phyloP scores from a whole-genome alignment of 2,888 invertebrate genomes.

The Eupithecia abbreviata region DNA sequence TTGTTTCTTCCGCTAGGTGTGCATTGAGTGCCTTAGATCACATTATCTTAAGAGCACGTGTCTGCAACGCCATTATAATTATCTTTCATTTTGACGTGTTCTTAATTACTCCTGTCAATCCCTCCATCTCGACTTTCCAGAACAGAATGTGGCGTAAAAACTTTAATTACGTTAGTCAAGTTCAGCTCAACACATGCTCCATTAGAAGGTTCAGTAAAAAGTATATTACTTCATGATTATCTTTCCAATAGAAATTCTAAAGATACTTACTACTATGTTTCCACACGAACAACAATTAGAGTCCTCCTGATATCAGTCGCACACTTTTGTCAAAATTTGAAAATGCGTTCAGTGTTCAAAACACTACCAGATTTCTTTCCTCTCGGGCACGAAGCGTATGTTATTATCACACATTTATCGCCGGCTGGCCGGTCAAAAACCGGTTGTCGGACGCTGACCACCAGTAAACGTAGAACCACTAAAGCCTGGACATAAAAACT shows the following conservation, averaged over 20 bases:
- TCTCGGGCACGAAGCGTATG: slow-evolving; percentile 53
- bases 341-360: slow-evolving; percentile 9
- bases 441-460: slow-evolving; percentile 69
- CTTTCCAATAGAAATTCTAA: slow-evolving; percentile 12
- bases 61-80: slow-evolving; percentile 34
- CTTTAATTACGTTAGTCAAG: slow-evolving; percentile 29
- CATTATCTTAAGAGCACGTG: slow-evolving; percentile 34
- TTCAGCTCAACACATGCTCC: slow-evolving; percentile 23
- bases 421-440: slow-evolving; percentile 65
- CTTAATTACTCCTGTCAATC: slow-evolving; percentile 37
- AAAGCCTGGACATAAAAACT: slow-evolving; percentile 18
- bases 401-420: slow-evolving; percentile 68
- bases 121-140: slow-evolving; percentile 35
- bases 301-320: not conserved
- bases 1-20: slow-evolving; percentile 19
- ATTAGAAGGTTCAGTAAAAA: slow-evolving; percentile 29
- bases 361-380: slow-evolving; percentile 14
- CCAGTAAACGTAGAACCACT: slow-evolving; percentile 51
- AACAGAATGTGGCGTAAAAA: slow-evolving; percentile 34
- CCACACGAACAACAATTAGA: not conserved
- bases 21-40: slow-evolving; percentile 32
- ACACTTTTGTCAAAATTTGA: slow-evolving; percentile 5
- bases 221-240: slow-evolving; percentile 17
- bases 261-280: not conserved
- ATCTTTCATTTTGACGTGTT: slow-evolving; percentile 41